Evolutionary conservation across 2,888 invertebrate species (phyloP).

Genomic region (Monochamus alternatus): DNA sequence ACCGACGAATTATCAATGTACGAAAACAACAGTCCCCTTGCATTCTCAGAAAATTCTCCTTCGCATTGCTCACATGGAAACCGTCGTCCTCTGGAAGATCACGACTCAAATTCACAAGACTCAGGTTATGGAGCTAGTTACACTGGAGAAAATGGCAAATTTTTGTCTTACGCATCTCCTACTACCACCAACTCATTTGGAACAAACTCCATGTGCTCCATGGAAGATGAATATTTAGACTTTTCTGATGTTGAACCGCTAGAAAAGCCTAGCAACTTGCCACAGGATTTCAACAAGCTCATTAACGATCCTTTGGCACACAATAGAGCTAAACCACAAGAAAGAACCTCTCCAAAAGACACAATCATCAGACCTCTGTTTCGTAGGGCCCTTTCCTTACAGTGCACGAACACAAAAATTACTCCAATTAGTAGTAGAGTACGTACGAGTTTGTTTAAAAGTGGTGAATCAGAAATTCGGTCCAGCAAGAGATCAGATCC

Average conservation of each 20-base stretch:
- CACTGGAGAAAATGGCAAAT: slow-evolving; percentile 61
- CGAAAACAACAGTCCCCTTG: slow-evolving; percentile 60
- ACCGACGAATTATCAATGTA: slow-evolving; percentile 67
- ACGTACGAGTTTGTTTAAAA: slow-evolving; percentile 72
- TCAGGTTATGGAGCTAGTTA: slow-evolving; percentile 74
- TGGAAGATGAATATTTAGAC: slow-evolving; percentile 79
- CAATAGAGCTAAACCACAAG: slow-evolving; percentile 47
- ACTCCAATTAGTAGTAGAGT: slow-evolving; percentile 68
- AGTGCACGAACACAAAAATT: slow-evolving; percentile 61
- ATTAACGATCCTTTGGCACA: slow-evolving; percentile 73
- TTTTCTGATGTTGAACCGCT: slow-evolving; percentile 76
- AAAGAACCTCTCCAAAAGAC: slow-evolving; percentile 68
- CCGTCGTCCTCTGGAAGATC: slow-evolving; percentile 72
- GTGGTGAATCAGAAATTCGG: slow-evolving; percentile 60
- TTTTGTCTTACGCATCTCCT: slow-evolving; percentile 62
- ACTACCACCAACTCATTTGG: slow-evolving; percentile 68
- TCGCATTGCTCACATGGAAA: slow-evolving; percentile 58
- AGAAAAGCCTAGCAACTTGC: slow-evolving; percentile 70
- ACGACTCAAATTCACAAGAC: slow-evolving; percentile 75
- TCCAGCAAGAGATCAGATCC: slow-evolving; percentile 81
- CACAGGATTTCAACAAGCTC: slow-evolving; percentile 75
- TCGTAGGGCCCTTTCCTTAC: slow-evolving; percentile 72
- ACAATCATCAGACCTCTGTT: slow-evolving; percentile 68
- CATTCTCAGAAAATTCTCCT: slow-evolving; percentile 58
- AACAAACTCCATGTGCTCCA: slow-evolving; percentile 74